Evolutionary conservation across 2,888 invertebrate species (phyloP).

Genomic region (Mythimna vitellina): DNA sequence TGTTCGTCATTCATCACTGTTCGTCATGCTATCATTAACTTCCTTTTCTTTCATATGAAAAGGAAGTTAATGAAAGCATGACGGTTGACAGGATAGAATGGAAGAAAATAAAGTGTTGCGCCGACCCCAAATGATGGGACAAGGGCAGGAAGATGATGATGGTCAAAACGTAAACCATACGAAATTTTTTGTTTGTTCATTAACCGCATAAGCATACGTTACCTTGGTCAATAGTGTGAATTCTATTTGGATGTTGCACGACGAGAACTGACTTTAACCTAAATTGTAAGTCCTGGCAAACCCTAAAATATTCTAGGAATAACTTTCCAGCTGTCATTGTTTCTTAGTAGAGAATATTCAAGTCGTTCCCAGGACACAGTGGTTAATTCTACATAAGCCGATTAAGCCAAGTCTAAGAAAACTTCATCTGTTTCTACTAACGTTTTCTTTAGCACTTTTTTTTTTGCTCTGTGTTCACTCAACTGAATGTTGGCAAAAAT

Average conservation of each 20-base stretch:
- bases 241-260: not conserved
- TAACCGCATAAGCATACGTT: too few species aligned
- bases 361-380: constrained; percentile 13
- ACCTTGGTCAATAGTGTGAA: not conserved
- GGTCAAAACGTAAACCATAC: too few species aligned
- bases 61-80: too few species aligned
- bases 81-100: too few species aligned
- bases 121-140: too few species aligned
- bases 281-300: not conserved
- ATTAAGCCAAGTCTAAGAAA: constrained; percentile 18
- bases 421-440: constrained; percentile 5
- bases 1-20: too few species aligned
- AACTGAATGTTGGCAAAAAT: not conserved
- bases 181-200: not conserved
- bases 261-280: not conserved
- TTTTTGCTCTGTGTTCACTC: not conserved
- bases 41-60: too few species aligned
- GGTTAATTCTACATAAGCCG: constrained; percentile 32
- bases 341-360: constrained; percentile 9
- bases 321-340: constrained; percentile 7
- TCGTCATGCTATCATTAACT: too few species aligned
- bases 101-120: too few species aligned
- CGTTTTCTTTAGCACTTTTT: constrained; percentile 14
- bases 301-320: constrained; percentile 3
- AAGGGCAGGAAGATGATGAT: too few species aligned